Conservation (phyloP, 2,113 vertebrate species). For the Protobothrops mucrosquamatus region DNA sequence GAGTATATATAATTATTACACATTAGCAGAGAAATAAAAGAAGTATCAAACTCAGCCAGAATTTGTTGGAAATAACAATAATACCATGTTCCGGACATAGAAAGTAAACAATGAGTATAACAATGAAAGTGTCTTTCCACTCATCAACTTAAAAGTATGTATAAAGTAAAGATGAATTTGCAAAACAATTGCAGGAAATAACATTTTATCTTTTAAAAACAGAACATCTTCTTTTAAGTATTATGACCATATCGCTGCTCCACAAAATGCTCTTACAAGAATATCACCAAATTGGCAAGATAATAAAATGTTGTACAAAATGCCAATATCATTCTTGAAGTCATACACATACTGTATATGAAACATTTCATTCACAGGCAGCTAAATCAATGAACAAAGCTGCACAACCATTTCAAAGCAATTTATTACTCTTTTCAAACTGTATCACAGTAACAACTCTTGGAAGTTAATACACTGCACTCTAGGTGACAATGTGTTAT, state of each 20-base stretch:
- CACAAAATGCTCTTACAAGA: conserved; percentile 14
- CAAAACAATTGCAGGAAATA: conserved; percentile 24
- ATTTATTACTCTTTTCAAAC: conserved; percentile 62
- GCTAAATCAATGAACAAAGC: conserved; percentile 17
- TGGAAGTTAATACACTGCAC: conserved; percentile 58
- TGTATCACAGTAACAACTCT: conserved; percentile 54
- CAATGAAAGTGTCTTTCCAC: not conserved
- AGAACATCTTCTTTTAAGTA: conserved; percentile 15
- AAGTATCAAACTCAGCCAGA: not conserved
- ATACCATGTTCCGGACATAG: not conserved
- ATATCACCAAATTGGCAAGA: not conserved
- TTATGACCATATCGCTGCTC: conserved; percentile 6
- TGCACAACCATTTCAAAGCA: conserved; percentile 29
- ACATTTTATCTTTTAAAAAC: not conserved
- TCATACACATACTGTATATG: not conserved
- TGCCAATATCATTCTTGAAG: not conserved
- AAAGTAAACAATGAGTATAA: not conserved
- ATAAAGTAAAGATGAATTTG: not conserved
- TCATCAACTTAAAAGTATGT: not conserved
- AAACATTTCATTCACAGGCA: not conserved
- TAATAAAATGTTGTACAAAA: not conserved
- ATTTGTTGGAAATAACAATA: not conserved
- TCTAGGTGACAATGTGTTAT: conserved; percentile 15
- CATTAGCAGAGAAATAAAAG: not conserved
- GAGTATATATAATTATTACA: not conserved